These are phyloP conservation scores for Stratiolaelaps scimitus DNA, from an alignment of 1,140 invertebrate genomes.

Conservation along the genomic window DNA sequence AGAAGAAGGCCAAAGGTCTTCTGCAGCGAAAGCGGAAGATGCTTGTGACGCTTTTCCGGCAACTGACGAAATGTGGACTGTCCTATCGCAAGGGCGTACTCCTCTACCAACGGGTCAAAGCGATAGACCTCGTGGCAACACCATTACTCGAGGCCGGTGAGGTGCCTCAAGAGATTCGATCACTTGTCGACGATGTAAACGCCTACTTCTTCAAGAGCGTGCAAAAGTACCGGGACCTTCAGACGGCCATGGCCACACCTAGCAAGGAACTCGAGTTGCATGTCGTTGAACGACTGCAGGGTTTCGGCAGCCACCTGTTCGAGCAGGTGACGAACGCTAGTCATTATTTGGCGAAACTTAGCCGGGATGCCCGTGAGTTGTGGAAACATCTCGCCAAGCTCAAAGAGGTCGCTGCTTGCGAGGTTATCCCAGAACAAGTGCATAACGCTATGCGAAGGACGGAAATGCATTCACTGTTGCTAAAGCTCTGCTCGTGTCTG, in stretches of 20 bases:
- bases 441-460: conserved; percentile 35
- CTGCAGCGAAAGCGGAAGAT: conserved; percentile 68
- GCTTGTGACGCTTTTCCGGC: conserved; percentile 68
- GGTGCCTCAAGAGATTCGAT: conserved; percentile 40
- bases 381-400: not conserved
- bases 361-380: not conserved
- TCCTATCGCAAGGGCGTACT: conserved; percentile 59
- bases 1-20: conserved; percentile 55
- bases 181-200: conserved; percentile 37
- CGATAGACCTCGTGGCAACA: conserved; percentile 28
- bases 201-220: conserved; percentile 36
- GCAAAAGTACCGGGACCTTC: conserved; percentile 43
- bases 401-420: not conserved
- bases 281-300: conserved; percentile 68
- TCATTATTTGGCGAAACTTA: not conserved
- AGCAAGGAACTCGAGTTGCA: conserved; percentile 62
- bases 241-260: conserved; percentile 50
- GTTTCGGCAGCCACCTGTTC: conserved; percentile 55
- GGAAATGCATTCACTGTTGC: conserved; percentile 32
- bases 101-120: conserved; percentile 26
- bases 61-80: conserved; percentile 49
- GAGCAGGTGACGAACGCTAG: conserved; percentile 39
- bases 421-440: not conserved
- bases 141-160: conserved; percentile 42
- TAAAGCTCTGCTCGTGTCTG: conserved; percentile 36